Conservation (phyloP, 2,888 invertebrate species). For the Ceramica pisi region DNA sequence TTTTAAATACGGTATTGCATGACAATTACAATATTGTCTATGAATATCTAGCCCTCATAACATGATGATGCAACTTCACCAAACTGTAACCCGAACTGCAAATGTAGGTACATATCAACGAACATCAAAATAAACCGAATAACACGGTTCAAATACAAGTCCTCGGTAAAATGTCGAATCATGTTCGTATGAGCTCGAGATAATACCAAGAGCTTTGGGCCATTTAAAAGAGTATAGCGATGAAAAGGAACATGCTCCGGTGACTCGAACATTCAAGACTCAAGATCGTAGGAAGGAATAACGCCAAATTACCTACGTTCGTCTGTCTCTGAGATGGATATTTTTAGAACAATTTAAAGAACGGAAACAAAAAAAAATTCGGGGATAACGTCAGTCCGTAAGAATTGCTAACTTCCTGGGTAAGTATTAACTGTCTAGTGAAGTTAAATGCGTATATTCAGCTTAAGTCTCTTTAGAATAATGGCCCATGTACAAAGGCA, state of each 20-base stretch:
- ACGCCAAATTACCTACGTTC: conserved; percentile 21
- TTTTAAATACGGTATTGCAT: background rate
- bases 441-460: conserved; percentile 17
- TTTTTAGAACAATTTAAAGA: conserved; percentile 29
- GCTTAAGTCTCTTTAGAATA: background rate
- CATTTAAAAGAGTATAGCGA: conserved; percentile 38
- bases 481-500: background rate
- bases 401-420: conserved; percentile 29
- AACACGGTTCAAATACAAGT: conserved; percentile 29
- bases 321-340: conserved; percentile 11
- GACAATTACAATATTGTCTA: background rate
- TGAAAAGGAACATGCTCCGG: conserved; percentile 36
- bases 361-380: conserved; percentile 15
- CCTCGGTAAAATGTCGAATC: conserved; percentile 29
- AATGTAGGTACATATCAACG: conserved; percentile 15
- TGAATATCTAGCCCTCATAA: conserved; percentile 1
- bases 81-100: background rate
- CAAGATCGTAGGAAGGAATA: conserved; percentile 27
- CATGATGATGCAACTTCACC: background rate
- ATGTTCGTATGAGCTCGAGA: conserved; percentile 27
- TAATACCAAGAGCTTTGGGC: conserved; percentile 34
- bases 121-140: conserved; percentile 30
- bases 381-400: conserved; percentile 4
- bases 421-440: background rate
- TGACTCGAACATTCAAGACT: conserved; percentile 33